These are phyloP conservation scores for Bombyx mori DNA, from an alignment of 1,140 invertebrate genomes.

Conservation along the genomic window ASM3026992v2 NC_085131.1:5009501-5010000, in stretches of 20 bases:
- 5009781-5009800: neutral
- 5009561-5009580: conserved; percentile 14
- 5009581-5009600: conserved; percentile 10
- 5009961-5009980: neutral
- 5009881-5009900: conserved; percentile 4
- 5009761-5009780: neutral
- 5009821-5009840: neutral
- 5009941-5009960: neutral
- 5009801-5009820: neutral
- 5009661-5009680: too few species aligned
- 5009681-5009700: too few species aligned
- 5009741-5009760: too few species aligned
- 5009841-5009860: neutral
- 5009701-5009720: too few species aligned
- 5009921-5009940: neutral
- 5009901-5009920: conserved; percentile 4
- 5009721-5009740: too few species aligned
- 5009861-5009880: conserved; percentile 5
- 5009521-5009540: conserved; percentile 33
- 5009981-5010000: too few species aligned
- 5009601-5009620: neutral
- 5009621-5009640: neutral
- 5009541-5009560: conserved; percentile 16
- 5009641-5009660: too few species aligned
- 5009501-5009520: conserved; percentile 25